Evolutionary conservation across 2,797 vertebrate species (phyloP).

Genomic region (Mionectes olivaceus): DNA sequence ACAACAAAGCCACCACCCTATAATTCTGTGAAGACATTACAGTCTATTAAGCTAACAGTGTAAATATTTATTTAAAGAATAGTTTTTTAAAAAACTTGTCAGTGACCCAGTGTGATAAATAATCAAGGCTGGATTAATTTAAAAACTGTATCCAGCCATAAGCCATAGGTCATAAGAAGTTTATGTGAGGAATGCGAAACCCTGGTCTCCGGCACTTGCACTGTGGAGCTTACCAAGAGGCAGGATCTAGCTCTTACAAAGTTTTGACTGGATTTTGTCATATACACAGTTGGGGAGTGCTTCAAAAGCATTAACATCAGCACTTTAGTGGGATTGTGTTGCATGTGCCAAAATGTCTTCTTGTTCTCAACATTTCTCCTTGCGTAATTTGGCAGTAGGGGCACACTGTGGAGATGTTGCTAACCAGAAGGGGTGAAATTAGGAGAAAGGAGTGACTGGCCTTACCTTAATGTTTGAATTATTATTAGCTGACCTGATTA

Average conservation of each 20-base stretch:
- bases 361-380: slow-evolving; percentile 20
- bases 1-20: not conserved
- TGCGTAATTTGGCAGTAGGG: not conserved
- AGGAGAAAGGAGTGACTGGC: not conserved
- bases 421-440: not conserved
- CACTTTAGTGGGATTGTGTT: slow-evolving; percentile 15
- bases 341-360: slow-evolving; percentile 24
- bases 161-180: slow-evolving; percentile 26
- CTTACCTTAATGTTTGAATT: not conserved
- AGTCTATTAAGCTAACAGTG: not conserved
- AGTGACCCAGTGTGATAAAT: slow-evolving; percentile 30
- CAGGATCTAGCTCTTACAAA: not conserved
- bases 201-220: not conserved
- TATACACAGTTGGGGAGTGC: not conserved
- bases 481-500: not conserved
- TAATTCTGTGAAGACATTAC: slow-evolving; percentile 3
- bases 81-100: not conserved
- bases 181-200: slow-evolving; percentile 46
- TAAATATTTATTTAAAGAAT: slow-evolving; percentile 43
- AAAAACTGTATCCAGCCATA: slow-evolving; percentile 12
- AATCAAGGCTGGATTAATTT: slow-evolving; percentile 30
- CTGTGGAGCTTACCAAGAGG: not conserved
- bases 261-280: slow-evolving; percentile 24
- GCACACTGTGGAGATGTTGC: rapidly evolving
- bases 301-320: slow-evolving; percentile 4